phyloP scores from a whole-genome alignment of 2,888 invertebrate species.

The Tenodera sinensis region DNA sequence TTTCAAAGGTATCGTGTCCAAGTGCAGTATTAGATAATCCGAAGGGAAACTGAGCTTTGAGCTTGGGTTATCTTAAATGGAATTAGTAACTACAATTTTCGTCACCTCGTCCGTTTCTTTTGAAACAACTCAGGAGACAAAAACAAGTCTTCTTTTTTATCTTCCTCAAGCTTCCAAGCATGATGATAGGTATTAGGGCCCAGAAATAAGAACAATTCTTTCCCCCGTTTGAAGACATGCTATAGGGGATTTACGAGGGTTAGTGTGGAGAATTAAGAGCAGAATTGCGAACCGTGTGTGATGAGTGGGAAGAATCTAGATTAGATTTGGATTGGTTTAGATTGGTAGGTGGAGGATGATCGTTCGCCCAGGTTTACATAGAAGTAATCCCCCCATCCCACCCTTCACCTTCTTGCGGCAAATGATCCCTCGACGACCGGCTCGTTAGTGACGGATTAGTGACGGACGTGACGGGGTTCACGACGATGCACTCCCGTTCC shows the following conservation, averaged over 20 bases:
- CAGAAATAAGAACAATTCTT: too few species aligned
- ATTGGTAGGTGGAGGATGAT: slow-evolving; percentile 12
- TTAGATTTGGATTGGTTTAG: slow-evolving; percentile 25
- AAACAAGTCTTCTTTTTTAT: too few species aligned
- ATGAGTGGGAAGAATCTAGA: slow-evolving; percentile 19
- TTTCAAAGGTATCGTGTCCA: too few species aligned
- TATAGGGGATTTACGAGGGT: not conserved
- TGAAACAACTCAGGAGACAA: too few species aligned
- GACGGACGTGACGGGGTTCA: slow-evolving; percentile 45
- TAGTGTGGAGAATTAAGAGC: not conserved
- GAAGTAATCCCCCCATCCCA: not conserved
- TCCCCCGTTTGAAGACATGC: too few species aligned
- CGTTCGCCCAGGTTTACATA: slow-evolving; percentile 8
- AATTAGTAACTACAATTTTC: too few species aligned
- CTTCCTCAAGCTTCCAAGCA: too few species aligned
- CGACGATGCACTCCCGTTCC: not conserved
- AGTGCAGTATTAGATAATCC: too few species aligned
- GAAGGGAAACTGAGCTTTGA: too few species aligned
- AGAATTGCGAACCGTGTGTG: not conserved
- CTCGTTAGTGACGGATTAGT: slow-evolving; percentile 56
- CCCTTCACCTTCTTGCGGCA: not conserved
- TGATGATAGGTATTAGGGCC: too few species aligned
- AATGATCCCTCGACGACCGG: slow-evolving; percentile 38
- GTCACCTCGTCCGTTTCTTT: too few species aligned
- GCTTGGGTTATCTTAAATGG: too few species aligned